Base-by-base conservation (phyloP, 2,888 invertebrate genomes). In the Odontocerum albicorne region DNA sequence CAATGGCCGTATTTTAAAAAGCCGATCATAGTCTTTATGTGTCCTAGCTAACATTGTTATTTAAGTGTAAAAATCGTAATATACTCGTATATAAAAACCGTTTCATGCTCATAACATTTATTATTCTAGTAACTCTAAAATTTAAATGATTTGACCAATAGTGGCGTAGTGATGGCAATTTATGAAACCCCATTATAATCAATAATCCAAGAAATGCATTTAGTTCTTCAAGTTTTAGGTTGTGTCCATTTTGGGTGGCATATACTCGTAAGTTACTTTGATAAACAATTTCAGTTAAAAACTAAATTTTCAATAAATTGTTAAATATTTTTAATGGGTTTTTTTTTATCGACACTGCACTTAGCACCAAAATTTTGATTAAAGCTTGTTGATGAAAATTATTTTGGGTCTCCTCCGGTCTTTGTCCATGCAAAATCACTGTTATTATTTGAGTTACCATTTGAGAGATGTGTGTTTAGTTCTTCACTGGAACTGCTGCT, bases 1-100 rank as follows among this genome's bases (percentile, higher is more conserved):
- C 8, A 63, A 17, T 16, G 64, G 61, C n/a, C 59, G 27, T 10
- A 64, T 31, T 60, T 63, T 62, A 45, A 47, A 63, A 7, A 63
- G 39, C 55, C 54, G 61, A 49, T 62, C 62, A 57, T 51, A 64
- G 46, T 62, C 44, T 42, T 38, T 17, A 4, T 38, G 38, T 15
- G 13, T 38, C 17, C 38, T 16, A 16, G 4, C 4, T 38, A 3
- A 6, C 3, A 38, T 38, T 38, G n/a, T 38, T 17, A 38, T 38
- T 38, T 4, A 38, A 6, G n/a, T 38, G 38, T 4, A 38, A 4
- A n/a, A 16, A 38, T 38, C 38, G 13, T 16, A 38, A 16, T 38
- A 38, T 38, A 16, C 17, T 38, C n/a, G n/a, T n/a, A n/a, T n/a
- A n/a, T 12, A 38, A 19, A n/a, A 38, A 38, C 13, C 38, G 13